These are phyloP conservation scores for Leucoraja erinaceus DNA, from an alignment of 2,113 vertebrate genomes.

Conservation along the genomic window DNA sequence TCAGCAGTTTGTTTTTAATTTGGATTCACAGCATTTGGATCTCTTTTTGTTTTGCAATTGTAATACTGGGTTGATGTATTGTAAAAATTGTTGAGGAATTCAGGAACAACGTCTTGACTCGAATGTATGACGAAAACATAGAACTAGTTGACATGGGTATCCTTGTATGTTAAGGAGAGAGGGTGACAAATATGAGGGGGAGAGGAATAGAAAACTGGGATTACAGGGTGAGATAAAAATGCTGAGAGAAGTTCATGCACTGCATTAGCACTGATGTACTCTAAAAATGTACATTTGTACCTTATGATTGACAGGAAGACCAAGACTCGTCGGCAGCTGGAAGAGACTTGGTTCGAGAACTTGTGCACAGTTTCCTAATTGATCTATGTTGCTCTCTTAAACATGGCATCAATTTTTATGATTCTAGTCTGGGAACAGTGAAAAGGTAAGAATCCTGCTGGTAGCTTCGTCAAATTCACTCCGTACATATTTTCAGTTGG, in stretches of 20 bases:
- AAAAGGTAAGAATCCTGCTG: constrained; percentile 60
- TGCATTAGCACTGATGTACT: neutral
- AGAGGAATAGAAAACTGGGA: neutral
- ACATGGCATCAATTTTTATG: constrained; percentile 85
- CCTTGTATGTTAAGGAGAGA: too few species aligned
- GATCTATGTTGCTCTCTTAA: constrained; percentile 88
- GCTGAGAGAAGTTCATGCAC: neutral
- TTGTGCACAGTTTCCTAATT: constrained; percentile 77
- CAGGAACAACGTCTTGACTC: neutral
- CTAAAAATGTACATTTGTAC: neutral
- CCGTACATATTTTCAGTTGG: neutral
- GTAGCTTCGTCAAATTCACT: neutral
- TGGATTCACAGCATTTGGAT: too few species aligned
- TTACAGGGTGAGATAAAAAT: neutral
- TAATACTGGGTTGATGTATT: neutral
- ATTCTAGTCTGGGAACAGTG: constrained; percentile 76
- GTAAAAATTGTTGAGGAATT: neutral
- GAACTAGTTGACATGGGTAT: neutral
- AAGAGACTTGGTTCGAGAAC: constrained; percentile 63
- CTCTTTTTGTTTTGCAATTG: too few species aligned
- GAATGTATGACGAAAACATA: neutral
- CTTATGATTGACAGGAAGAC: constrained; percentile 42
- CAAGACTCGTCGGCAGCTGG: constrained; percentile 58
- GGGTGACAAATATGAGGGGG: neutral
- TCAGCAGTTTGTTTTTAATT: too few species aligned